These are phyloP conservation scores for Cerastis leucographa DNA, from an alignment of 2,888 invertebrate species.

Conservation along the genomic window DNA sequence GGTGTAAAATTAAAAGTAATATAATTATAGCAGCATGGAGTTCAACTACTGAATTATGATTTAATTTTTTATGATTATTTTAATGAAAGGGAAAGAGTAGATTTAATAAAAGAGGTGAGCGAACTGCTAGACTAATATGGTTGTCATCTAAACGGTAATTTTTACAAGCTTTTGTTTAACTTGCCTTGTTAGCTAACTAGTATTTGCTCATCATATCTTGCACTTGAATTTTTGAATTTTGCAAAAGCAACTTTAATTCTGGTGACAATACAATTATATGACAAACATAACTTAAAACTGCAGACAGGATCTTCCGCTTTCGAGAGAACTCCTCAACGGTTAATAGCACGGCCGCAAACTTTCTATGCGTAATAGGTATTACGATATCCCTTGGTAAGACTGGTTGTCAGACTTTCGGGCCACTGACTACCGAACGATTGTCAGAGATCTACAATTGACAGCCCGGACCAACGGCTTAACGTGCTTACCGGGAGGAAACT, in stretches of 20 bases:
- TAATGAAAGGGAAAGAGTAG: conserved; percentile 7
- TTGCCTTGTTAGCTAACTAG: neutral
- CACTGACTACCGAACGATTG: no score
- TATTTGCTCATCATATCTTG: neutral
- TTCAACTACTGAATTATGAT: conserved; percentile 12
- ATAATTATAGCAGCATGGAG: conserved; percentile 34
- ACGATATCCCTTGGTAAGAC: no score
- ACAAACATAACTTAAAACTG: no score
- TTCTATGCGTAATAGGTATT: no score
- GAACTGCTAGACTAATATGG: neutral
- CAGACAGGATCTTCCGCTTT: no score
- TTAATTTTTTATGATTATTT: conserved; percentile 23
- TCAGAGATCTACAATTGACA: neutral
- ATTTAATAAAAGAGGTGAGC: neutral
- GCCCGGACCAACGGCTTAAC: neutral
- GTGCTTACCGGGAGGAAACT: neutral
- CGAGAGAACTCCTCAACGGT: no score
- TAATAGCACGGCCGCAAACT: no score
- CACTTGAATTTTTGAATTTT: neutral
- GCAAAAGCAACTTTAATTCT: neutral
- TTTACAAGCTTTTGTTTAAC: neutral
- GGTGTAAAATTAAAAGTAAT: conserved; percentile 57
- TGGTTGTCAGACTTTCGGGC: no score
- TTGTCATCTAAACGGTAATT: neutral
- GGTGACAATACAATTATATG: neutral